A percentile compares a stretch with the other conserved stretches of the same genome.
Conservation (phyloP, 2,797 vertebrate species). For the Urocyon cinereoargenteus region DNA sequence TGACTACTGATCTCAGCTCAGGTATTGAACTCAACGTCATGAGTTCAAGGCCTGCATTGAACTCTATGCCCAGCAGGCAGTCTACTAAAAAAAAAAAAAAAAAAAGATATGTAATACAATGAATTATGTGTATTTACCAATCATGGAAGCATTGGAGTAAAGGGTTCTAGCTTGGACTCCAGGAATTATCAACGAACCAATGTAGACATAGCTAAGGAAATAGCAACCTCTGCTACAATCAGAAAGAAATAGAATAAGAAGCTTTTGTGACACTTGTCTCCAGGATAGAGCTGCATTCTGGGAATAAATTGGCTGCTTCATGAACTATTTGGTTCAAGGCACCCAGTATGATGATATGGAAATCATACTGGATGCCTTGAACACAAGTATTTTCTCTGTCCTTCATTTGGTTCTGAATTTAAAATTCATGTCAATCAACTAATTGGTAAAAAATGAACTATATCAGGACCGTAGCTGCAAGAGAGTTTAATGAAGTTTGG, state of each 20-base stretch:
- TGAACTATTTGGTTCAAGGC: no score
- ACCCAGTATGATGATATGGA: no score
- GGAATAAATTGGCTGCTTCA: background rate
- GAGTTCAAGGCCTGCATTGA: background rate
- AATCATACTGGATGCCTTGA: background rate
- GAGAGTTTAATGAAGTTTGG: background rate
- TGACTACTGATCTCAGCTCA: background rate
- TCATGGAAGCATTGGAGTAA: background rate
- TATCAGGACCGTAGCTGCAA: background rate
- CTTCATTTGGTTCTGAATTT: conserved; percentile 15
- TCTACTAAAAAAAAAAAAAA: background rate
- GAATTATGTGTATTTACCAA: background rate
- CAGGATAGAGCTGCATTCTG: background rate
- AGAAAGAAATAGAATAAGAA: background rate
- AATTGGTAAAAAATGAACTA: background rate
- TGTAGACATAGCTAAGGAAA: background rate
- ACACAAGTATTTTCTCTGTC: background rate
- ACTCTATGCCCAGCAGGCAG: background rate
- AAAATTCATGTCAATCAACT: background rate
- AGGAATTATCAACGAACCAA: background rate
- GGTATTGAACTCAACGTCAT: background rate
- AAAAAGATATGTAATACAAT: background rate
- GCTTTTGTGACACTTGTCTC: background rate
- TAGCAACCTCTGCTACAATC: background rate
- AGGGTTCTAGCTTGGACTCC: background rate